A percentile compares a stretch with the other conserved stretches of the same genome.
Conservation (phyloP, 2,888 invertebrate genomes). For the Apodemia hepburni region DNA sequence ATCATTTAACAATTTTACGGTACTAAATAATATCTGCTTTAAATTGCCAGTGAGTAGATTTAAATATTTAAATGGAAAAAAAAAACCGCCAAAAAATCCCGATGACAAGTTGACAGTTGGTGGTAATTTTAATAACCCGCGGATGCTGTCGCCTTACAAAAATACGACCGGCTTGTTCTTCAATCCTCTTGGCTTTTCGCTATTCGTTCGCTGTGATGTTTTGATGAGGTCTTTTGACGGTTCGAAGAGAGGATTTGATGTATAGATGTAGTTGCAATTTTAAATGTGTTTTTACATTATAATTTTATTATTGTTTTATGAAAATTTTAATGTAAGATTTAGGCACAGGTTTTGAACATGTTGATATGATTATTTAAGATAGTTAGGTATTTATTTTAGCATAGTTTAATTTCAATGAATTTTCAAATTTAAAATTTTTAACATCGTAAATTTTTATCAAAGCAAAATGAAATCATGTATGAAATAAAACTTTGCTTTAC, state of each 20-base stretch:
- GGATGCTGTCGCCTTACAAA: slow-evolving; percentile 47
- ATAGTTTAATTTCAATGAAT: slow-evolving; percentile 70
- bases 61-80: too few species aligned
- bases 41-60: too few species aligned
- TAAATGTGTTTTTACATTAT: slow-evolving; percentile 80
- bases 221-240: slow-evolving; percentile 77
- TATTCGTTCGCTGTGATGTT: slow-evolving; percentile 67
- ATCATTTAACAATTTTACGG: too few species aligned
- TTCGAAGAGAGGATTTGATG: slow-evolving; percentile 71
- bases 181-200: slow-evolving; percentile 44
- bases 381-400: slow-evolving; percentile 80
- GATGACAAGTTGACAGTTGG: neutral
- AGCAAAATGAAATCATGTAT: slow-evolving; percentile 40
- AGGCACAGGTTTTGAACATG: slow-evolving; percentile 74
- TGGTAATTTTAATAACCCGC: neutral
- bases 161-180: slow-evolving; percentile 46
- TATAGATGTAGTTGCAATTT: slow-evolving; percentile 78
- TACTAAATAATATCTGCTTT: too few species aligned
- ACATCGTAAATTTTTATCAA: slow-evolving; percentile 31
- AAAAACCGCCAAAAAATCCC: neutral
- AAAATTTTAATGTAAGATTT: slow-evolving; percentile 70
- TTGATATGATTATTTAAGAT: slow-evolving; percentile 79
- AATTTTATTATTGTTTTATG: slow-evolving; percentile 80
- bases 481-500: slow-evolving; percentile 37
- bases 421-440: slow-evolving; percentile 54